Percentiles rank a stretch among this genome's conserved stretches.
Evolutionary conservation across 2,797 vertebrate species (phyloP).

Genomic region (Sebastes diaconus): DNA sequence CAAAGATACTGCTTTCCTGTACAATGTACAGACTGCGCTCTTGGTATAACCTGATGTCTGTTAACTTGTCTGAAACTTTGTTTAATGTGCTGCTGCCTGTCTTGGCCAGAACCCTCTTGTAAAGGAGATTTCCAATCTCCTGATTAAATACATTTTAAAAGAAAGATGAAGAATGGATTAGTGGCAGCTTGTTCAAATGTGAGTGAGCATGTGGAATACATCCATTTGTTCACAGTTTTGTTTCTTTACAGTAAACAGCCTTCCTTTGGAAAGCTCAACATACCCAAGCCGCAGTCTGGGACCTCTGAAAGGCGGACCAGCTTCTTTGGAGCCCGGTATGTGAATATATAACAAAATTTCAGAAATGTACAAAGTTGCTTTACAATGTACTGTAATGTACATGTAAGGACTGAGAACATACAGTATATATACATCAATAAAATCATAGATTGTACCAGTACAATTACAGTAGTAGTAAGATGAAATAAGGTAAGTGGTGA

Average conservation of each 20-base stretch:
- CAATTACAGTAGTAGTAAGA: background rate
- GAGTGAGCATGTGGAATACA: background rate
- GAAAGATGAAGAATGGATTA: background rate
- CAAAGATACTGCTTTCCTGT: background rate
- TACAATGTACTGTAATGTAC: background rate
- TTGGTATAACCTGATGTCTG: background rate
- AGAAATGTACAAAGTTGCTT: background rate
- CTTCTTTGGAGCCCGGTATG: slow-evolving; percentile 84
- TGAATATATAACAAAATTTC: background rate
- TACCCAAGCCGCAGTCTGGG: slow-evolving; percentile 83
- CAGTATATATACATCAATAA: background rate
- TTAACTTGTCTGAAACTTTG: background rate
- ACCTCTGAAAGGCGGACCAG: slow-evolving; percentile 91
- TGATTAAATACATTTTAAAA: background rate
- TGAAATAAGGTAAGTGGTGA: background rate
- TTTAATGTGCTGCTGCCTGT: background rate
- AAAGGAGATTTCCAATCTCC: background rate
- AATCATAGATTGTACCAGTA: background rate
- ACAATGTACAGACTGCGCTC: accelerated
- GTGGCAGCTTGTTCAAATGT: background rate
- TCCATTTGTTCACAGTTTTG: background rate
- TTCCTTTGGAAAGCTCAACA: slow-evolving; percentile 88
- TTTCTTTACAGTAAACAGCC: slow-evolving; percentile 83
- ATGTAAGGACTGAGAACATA: background rate
- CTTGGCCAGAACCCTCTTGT: background rate